phyloP scores from a whole-genome alignment of 2,888 invertebrate species.

The Aleiodes leptofemur region DNA sequence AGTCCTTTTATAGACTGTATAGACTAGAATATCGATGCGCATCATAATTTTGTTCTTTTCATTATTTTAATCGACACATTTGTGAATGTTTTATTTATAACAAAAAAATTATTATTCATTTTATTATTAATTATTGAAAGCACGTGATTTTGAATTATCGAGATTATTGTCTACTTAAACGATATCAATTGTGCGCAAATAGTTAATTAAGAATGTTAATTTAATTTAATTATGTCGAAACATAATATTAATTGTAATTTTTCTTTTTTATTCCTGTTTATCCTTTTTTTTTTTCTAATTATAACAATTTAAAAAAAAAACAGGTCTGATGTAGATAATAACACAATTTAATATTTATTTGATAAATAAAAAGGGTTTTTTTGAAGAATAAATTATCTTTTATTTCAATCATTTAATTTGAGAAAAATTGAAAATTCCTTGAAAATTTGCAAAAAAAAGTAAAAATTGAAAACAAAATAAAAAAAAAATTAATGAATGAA shows the following conservation, averaged over 20 bases:
- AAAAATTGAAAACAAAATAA: too few species aligned
- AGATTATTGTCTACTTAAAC: conserved; percentile 28
- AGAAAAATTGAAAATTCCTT: too few species aligned
- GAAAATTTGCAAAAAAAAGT: too few species aligned
- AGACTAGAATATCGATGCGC: conserved; percentile 28
- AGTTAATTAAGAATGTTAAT: conserved; percentile 8
- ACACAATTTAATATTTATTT: conserved; percentile 71
- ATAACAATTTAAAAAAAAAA: neutral
- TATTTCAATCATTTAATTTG: too few species aligned
- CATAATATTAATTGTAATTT: neutral
- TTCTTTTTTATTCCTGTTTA: conserved; percentile 11
- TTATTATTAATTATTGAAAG: conserved; percentile 9
- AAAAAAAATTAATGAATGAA: too few species aligned
- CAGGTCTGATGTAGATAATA: conserved; percentile 28
- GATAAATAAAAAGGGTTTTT: conserved; percentile 72
- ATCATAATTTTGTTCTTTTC: conserved; percentile 10
- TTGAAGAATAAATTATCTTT: too few species aligned
- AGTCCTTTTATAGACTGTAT: conserved; percentile 35
- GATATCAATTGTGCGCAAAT: conserved; percentile 31
- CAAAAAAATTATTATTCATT: neutral
- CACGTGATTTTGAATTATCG: neutral
- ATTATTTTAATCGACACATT: conserved; percentile 6
- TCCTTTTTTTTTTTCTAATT: neutral
- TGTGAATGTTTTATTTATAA: conserved; percentile 35
- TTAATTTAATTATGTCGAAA: neutral